phyloP scores from a whole-genome alignment of 2,797 vertebrate species.

The Chaetodon trifasciatus region DNA sequence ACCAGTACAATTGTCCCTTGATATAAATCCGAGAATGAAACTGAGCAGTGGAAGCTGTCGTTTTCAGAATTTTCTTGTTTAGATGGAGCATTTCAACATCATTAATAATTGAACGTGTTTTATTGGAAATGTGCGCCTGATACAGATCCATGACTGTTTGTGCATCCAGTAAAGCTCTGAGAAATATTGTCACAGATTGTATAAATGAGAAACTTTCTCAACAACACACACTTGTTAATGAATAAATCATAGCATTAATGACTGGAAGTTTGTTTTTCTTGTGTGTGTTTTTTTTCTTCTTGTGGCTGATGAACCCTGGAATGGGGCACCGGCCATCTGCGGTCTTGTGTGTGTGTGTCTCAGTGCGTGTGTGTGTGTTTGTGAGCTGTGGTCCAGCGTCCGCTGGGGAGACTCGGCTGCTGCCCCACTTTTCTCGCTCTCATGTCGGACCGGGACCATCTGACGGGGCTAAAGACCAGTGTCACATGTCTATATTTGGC shows the following conservation, averaged over 20 bases:
- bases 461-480: conserved; percentile 86
- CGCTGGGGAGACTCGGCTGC: conserved; percentile 83
- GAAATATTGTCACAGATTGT: conserved; percentile 56
- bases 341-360: conserved; percentile 54
- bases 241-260: conserved; percentile 76
- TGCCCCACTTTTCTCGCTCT: conserved; percentile 85
- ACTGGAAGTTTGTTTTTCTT: conserved; percentile 73
- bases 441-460: conserved; percentile 86
- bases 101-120: conserved; percentile 40
- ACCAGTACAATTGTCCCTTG: not conserved
- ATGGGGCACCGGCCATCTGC: conserved; percentile 84
- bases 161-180: conserved; percentile 23
- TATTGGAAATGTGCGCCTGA: not conserved
- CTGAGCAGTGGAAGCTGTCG: not conserved
- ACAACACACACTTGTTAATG: conserved; percentile 69
- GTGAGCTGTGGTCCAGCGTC: conserved; percentile 75
- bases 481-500: conserved; percentile 87
- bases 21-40: not conserved
- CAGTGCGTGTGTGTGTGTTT: conserved; percentile 35
- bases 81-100: not conserved
- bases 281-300: conserved; percentile 45
- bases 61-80: not conserved
- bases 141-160: not conserved
- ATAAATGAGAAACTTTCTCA: conserved; percentile 62
- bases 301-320: conserved; percentile 81